Percentiles rank a stretch among this genome's conserved stretches.
Evolutionary conservation across 1,140 invertebrate species (phyloP).

Genomic region (Euura lappo): DNA sequence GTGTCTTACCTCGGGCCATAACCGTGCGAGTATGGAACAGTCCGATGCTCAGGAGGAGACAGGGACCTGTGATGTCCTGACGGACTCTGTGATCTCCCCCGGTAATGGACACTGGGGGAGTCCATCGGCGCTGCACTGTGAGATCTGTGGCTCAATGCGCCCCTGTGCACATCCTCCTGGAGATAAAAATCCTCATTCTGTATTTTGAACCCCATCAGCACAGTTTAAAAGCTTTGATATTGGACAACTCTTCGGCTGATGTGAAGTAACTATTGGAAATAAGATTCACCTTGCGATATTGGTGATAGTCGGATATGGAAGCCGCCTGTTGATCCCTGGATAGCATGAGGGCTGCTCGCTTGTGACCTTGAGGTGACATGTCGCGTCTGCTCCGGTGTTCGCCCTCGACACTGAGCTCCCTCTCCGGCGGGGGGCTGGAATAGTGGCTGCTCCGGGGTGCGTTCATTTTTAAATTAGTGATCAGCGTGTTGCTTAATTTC

Average conservation of each 20-base stretch:
- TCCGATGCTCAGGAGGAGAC: conserved; percentile 77
- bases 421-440: conserved; percentile 69
- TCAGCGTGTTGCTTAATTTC: conserved; percentile 28
- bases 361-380: conserved; percentile 78
- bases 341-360: conserved; percentile 71
- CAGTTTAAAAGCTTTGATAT: not conserved
- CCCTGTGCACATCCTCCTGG: conserved; percentile 59
- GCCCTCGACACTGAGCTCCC: conserved; percentile 61
- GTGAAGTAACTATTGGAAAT: not conserved
- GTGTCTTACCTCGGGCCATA: conserved; percentile 51
- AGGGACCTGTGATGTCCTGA: conserved; percentile 68
- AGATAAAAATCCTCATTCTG: conserved; percentile 30
- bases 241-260: conserved; percentile 10
- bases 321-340: conserved; percentile 61
- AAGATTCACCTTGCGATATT: conserved; percentile 53
- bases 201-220: no score
- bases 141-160: conserved; percentile 64
- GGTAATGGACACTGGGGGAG: conserved; percentile 65
- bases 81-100: conserved; percentile 69
- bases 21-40: conserved; percentile 57
- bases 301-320: conserved; percentile 54
- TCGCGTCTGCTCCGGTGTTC: conserved; percentile 71
- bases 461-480: conserved; percentile 37
- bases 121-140: conserved; percentile 80
- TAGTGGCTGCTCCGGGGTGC: conserved; percentile 55